Conservation (phyloP, 2,113 vertebrate genomes). For the Nematolebias whitei region DNA sequence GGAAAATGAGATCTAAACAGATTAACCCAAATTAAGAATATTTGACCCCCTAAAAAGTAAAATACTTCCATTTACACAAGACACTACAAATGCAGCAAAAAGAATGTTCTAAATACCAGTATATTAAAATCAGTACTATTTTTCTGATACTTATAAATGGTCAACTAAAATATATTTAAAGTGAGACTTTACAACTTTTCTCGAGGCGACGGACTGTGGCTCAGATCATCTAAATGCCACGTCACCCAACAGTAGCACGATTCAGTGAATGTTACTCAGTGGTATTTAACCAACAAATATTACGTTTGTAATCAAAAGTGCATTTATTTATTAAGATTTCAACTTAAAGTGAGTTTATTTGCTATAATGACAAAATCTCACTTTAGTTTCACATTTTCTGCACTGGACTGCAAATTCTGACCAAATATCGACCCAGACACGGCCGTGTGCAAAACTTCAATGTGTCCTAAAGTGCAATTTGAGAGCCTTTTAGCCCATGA, state of each 20-base stretch:
- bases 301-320: too few relatives aligned
- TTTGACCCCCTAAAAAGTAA: too few relatives aligned
- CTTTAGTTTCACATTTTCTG: neutral
- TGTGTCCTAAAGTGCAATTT: slow-evolving; percentile 68
- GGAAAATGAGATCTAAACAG: neutral
- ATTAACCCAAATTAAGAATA: neutral
- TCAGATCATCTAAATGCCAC: too few relatives aligned
- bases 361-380: neutral
- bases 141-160: slow-evolving; percentile 13
- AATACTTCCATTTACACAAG: too few relatives aligned
- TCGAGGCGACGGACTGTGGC: too few relatives aligned
- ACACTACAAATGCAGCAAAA: neutral
- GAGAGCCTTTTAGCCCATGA: slow-evolving; percentile 82
- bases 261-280: too few relatives aligned
- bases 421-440: neutral
- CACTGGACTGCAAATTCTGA: neutral
- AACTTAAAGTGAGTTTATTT: neutral
- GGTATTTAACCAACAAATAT: neutral
- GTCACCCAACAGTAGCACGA: too few relatives aligned
- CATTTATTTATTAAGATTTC: too few relatives aligned
- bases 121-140: slow-evolving; percentile 4
- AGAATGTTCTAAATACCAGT: neutral
- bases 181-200: slow-evolving; percentile 28
- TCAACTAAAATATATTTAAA: slow-evolving; percentile 28
- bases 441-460: neutral